phyloP scores from a whole-genome alignment of 2,888 invertebrate genomes.

The Sinohyriopsis cumingii region DNA sequence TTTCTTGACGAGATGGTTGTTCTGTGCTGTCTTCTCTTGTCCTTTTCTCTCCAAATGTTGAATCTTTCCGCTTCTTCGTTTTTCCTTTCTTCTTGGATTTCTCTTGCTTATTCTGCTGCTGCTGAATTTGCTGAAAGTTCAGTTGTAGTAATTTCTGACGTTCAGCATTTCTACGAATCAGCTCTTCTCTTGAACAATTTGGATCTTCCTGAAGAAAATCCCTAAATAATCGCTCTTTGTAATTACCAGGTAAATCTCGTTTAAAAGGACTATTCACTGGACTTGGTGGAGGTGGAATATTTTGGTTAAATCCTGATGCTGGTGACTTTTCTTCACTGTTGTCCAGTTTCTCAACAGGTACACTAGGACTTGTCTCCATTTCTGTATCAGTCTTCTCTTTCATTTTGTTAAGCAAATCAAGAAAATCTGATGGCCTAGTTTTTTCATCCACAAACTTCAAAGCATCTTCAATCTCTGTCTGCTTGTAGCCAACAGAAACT shows the following conservation, averaged over 20 bases:
- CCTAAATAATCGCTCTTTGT: slow-evolving; percentile 37
- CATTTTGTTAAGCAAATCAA: slow-evolving; percentile 37
- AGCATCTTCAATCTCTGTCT: slow-evolving; percentile 40
- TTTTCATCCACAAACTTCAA: slow-evolving; percentile 44
- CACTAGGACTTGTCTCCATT: neutral
- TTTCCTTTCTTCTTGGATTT: slow-evolving; percentile 19
- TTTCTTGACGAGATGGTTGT: slow-evolving; percentile 9
- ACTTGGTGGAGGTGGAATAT: neutral
- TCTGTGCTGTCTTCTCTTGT: slow-evolving; percentile 8
- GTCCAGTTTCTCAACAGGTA: slow-evolving; percentile 7
- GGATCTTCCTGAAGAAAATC: slow-evolving; percentile 47
- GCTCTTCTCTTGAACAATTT: slow-evolving; percentile 37
- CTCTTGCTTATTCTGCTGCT: slow-evolving; percentile 2
- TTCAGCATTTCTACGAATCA: slow-evolving; percentile 47
- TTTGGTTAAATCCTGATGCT: neutral
- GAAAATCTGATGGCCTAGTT: slow-evolving; percentile 49
- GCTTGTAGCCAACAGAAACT: slow-evolving; percentile 38
- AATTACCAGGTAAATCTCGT: slow-evolving; percentile 37
- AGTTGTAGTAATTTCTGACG: slow-evolving; percentile 42
- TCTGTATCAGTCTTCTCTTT: slow-evolving; percentile 6
- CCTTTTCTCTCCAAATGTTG: slow-evolving; percentile 5
- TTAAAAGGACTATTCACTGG: neutral
- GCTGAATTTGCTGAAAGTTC: slow-evolving; percentile 30
- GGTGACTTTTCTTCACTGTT: slow-evolving; percentile 1
- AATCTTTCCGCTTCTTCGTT: slow-evolving; percentile 24